Base-by-base conservation (phyloP, 2,888 invertebrate genomes). In the Zeuzera pyrina region DNA sequence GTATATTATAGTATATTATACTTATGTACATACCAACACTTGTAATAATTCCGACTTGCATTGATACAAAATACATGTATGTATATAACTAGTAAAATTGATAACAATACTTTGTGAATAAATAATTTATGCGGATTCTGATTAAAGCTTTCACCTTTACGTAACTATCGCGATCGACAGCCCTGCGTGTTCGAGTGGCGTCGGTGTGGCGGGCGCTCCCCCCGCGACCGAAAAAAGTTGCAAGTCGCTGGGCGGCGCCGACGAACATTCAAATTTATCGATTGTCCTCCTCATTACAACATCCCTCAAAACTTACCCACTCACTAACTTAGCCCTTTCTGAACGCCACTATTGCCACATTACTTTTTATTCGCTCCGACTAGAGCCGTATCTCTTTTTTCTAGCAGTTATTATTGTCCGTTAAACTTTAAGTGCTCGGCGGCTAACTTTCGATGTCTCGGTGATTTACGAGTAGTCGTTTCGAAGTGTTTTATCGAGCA, bases 191-290 rank as follows among this genome's bases (percentile, higher is more conserved):
- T 31, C 36, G 33, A 51, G 46, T 69, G 81, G 79, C 81, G 81
- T 68, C 81, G 44, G 53, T 40, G 43, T 59, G 81, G 79, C 67
- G 66, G 49, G 57, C 55, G 63, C 68, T 12, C 74, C 68, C 52
- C 70, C 66, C 63, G 62, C 68, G 65, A 49, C 68, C 72, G 73
- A 79, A 81, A 83, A 83, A 83, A 81, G 77, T 81, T 81, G 79
- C 83, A 81, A 81, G 79, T 78, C 73, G 72, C 64, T 62, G 63
- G 61, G 66, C 70, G 78, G 77, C 77, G 78, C 78, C 78, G 68
- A 49, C 54, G 72, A 79, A 81, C 83, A 83, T 81, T 83, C 83
- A 83, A 81, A 81, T 83, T 81, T 81, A 83, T 83, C 76, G 81
- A 83, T 83, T 78, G 74, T 76, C 72, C 73, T 66, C 62, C 73